phyloP scores from a whole-genome alignment of 2,113 vertebrate species.

The Sciurus niger region DNA sequence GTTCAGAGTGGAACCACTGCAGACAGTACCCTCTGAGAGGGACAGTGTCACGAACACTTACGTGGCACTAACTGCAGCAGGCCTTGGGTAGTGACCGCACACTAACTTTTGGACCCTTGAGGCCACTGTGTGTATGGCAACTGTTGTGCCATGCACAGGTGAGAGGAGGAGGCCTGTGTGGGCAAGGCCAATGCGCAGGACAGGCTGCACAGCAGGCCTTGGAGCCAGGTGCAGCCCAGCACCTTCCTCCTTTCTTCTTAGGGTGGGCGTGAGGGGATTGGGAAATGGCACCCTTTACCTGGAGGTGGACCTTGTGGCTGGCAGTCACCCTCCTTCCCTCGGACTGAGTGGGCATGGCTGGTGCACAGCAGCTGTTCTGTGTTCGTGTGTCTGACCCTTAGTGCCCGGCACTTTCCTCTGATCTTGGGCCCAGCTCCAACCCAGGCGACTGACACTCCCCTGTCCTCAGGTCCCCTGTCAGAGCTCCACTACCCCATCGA shows the following conservation, averaged over 20 bases:
- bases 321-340: fast-evolving
- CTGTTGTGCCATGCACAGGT: too few relatives aligned
- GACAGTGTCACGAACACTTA: too few relatives aligned
- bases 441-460: too few relatives aligned
- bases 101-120: too few relatives aligned
- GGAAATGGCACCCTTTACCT: neutral
- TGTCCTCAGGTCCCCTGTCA: constrained; percentile 92
- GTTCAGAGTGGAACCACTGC: too few relatives aligned
- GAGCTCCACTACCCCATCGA: constrained; percentile 97
- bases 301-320: fast-evolving
- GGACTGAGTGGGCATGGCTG: neutral
- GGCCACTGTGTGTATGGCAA: too few relatives aligned
- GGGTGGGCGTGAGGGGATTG: fast-evolving
- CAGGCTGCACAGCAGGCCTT: neutral
- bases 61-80: too few relatives aligned
- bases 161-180: too few relatives aligned
- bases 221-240: neutral
- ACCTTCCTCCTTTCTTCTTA: neutral
- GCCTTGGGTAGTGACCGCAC: too few relatives aligned
- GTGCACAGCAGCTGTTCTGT: fast-evolving
- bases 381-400: fast-evolving
- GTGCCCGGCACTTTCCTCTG: neutral
- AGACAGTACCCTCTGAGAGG: too few relatives aligned
- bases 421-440: fast-evolving
- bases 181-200: neutral